Evolutionary conservation across 2,797 vertebrate genomes (phyloP), one percentile per base, ranked within the genome.

Genomic region (Merluccius polli): DNA sequence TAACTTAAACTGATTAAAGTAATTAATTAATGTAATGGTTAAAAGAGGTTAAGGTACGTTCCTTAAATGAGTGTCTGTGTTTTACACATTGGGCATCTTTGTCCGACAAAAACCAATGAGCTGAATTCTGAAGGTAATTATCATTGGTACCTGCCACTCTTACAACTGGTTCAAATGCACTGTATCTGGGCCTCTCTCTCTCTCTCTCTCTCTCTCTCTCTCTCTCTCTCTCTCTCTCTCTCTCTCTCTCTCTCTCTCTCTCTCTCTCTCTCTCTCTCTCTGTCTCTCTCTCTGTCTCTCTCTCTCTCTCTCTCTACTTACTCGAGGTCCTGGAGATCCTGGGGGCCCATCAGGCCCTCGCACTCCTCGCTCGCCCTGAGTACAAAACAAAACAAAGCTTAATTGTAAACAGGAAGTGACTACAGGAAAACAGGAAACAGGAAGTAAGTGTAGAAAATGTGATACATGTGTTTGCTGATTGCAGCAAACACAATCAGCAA

Each of bases 291-390:
- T 48, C 44, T 48, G 16, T 48, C 52, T 65, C n/a, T 65, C 2
- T 65, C n/a, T 65, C n/a, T 27, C n/a, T 65, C n/a, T 65, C 10
- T 65, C n/a, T 65, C n/a, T 32, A 82, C 96, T 96, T 91, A 99
- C 97, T 94, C 87, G 90, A 83, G 92, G 91, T 80, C 97, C 97
- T 79, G 94, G 94, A 59, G 79, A 65, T 75, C 97, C 97, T 69
- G 85, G 78, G 77, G 96, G 92, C 29, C 97, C 97, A 0, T 44
- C 86, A 41, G 90, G 92, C 80, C 97, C 97, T 71, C 78, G 76
- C 69, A 88, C 91, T 52, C 97, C 97, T 93, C 95, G 94, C 75
- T 91, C 91, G 68, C 97, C 97, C 97, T 99, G 78, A 81, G 77
- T 73, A 4, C 11, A 75, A 31, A 75, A 72, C 33, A 77, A 74